Evolutionary conservation across 2,113 vertebrate species (phyloP), one percentile per base, ranked within the genome.

Genomic region (Saccopteryx leptura): DNA sequence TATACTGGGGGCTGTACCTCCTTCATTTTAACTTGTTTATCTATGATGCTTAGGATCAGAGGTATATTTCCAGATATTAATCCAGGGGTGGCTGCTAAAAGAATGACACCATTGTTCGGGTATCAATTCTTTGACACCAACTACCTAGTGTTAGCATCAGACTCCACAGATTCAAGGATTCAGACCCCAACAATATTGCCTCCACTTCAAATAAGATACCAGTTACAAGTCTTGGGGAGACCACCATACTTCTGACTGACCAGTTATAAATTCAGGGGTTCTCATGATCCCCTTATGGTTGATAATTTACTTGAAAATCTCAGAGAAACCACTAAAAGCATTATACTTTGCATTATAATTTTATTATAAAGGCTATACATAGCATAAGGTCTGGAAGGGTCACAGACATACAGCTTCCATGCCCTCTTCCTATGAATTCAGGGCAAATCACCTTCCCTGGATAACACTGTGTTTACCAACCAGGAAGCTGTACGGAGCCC

Each of bases 121-220:
- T 12, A 91, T 89, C 65, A 96, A 23, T 86, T 95, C 50, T 95
- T 90, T 84, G 56, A 85, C 26, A 88, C 10, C n/a, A 88, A 58
- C 46, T 75, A 93, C 74, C 33, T 56, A 26, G 56, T 85, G 14
- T 81, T 90, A 83, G 66, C n/a, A 89, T 54, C 48, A 54, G 74
- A 87, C 68, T 75, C 28, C 31, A 92, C 7, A 79, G 85, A 26
- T 90, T 81, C 90, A 80, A 95, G 48, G 52, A 8, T 54, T 31
- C 13, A 66, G 31, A 74, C 58, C 61, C 26, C 50, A 92, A 48
- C 31, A 93, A 79, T 60, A 92, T 31, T 84, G 33, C 18, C 78
- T 50, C 23, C 6, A 31, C 21, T 48, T 83, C 31, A 84, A 39
- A 33, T 90, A 46, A 96, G 33, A 91, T 60, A 23, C 39, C 72